phyloP scores from a whole-genome alignment of 35 echinoderm and acorn worm species.

The Strongylocentrotus purpuratus region DNA sequence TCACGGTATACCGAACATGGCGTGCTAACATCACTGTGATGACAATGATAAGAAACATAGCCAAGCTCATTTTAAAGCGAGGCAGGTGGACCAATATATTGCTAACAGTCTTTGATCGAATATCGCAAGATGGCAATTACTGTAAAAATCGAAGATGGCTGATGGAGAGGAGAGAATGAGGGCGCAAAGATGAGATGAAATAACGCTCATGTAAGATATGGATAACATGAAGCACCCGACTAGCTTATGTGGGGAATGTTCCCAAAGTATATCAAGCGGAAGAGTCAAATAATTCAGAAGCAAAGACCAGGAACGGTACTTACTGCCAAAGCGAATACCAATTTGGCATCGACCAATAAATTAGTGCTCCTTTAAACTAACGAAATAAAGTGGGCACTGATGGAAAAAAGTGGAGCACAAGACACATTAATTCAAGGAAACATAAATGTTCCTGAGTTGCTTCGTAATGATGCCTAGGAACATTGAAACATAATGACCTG shows the following conservation, averaged over 20 bases:
- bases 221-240: no score
- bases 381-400: background rate
- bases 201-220: background rate
- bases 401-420: background rate
- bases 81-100: conserved; percentile 10
- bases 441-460: background rate
- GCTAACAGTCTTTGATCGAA: background rate
- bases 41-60: background rate
- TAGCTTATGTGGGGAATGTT: background rate
- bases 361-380: background rate
- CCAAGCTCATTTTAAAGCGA: background rate
- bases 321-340: background rate
- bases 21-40: background rate
- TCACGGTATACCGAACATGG: background rate
- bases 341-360: background rate
- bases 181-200: background rate
- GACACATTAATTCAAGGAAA: background rate
- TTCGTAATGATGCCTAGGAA: background rate
- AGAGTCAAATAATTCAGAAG: background rate
- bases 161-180: background rate
- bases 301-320: background rate
- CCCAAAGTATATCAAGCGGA: background rate
- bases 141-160: background rate
- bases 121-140: background rate
- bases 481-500: background rate